Evolutionary conservation across 2,797 vertebrate species (phyloP).

Genomic region (Nasua narica): DNA sequence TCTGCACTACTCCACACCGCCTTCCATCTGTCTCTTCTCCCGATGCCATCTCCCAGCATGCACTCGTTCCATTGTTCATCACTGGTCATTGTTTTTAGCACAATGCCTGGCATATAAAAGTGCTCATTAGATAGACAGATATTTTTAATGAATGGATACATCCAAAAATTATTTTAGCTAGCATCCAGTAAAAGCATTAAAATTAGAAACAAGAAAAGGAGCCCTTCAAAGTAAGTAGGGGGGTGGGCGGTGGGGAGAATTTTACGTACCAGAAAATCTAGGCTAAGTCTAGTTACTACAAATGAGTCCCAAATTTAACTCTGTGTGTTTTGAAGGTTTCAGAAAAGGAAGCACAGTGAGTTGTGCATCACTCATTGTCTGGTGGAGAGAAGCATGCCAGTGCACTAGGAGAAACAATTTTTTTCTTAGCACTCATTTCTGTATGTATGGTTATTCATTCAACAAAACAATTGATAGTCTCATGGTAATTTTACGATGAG

Average conservation of each 20-base stretch:
- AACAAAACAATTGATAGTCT: not conserved
- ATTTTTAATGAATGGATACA: not conserved
- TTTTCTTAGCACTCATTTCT: not conserved
- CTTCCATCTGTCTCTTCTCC: not conserved
- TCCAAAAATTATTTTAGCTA: constrained; percentile 42
- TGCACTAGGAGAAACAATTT: not conserved
- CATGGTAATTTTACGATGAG: not conserved
- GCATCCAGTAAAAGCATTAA: not conserved
- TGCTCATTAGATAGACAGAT: constrained; percentile 1
- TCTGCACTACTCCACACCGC: not conserved
- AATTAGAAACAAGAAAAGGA: not conserved
- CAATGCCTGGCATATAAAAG: not conserved
- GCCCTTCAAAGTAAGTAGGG: not conserved
- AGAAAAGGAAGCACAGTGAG: not conserved
- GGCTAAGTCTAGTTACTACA: not conserved
- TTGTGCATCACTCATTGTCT: not conserved
- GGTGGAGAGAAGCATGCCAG: not conserved
- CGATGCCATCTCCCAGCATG: not conserved
- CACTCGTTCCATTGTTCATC: not conserved
- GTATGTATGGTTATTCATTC: not conserved
- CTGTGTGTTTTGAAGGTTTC: not conserved
- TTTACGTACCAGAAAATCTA: constrained; percentile 8
- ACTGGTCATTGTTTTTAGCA: not conserved
- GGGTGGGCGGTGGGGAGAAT: not conserved
- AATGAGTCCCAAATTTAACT: not conserved